Conservation (phyloP, 2,797 vertebrate genomes). For the Neosalanx taihuensis region DNA sequence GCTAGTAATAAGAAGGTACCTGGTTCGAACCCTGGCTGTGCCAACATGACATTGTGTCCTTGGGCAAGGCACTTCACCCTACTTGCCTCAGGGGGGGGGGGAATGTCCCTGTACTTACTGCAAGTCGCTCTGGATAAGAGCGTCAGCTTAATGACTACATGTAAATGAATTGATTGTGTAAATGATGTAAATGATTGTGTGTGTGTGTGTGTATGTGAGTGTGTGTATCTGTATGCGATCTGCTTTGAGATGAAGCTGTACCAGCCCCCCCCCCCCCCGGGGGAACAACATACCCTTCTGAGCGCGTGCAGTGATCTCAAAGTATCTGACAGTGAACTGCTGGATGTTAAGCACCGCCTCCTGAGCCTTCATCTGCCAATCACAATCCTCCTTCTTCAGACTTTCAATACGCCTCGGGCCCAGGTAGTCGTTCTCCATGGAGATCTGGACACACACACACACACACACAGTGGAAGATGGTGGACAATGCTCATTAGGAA, state of each 20-base stretch:
- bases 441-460: slow-evolving; percentile 77
- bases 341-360: slow-evolving; percentile 94
- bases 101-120: too few relatives aligned
- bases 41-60: too few relatives aligned
- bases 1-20: too few relatives aligned
- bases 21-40: too few relatives aligned
- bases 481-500: too few relatives aligned
- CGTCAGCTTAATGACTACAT: too few relatives aligned
- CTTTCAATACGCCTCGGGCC: slow-evolving; percentile 91
- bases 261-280: slow-evolving; percentile 10
- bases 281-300: slow-evolving; percentile 83
- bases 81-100: too few relatives aligned
- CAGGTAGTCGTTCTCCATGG: slow-evolving; percentile 92
- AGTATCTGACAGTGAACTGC: slow-evolving; percentile 97
- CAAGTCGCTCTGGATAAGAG: too few relatives aligned
- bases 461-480: slow-evolving; percentile 5
- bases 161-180: too few relatives aligned
- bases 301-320: slow-evolving; percentile 93
- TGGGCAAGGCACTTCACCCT: too few relatives aligned
- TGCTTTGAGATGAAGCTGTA: not conserved
- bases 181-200: too few relatives aligned
- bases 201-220: not conserved
- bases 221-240: not conserved
- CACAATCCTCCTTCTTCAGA: slow-evolving; percentile 88
- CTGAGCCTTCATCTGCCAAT: slow-evolving; percentile 96